A percentile compares a stretch with the other conserved stretches of the same genome.
Evolutionary conservation across 2,797 vertebrate genomes (phyloP).

Genomic region (Gymnocypris eckloni): DNA sequence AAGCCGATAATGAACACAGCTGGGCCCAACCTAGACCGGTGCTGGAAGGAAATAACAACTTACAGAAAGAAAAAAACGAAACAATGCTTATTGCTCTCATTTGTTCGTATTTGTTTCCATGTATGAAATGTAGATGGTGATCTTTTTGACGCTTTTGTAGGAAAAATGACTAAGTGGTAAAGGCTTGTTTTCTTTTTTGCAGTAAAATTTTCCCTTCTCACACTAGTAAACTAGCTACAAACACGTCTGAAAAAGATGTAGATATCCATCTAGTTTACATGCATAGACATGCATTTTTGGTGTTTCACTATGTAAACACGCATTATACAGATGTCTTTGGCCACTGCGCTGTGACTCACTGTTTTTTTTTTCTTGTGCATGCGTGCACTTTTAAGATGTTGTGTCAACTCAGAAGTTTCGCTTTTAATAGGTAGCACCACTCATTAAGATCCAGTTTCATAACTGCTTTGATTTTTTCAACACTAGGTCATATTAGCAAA

Average conservation of each 20-base stretch:
- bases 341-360: background rate
- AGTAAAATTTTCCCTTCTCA: background rate
- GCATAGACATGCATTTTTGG: background rate
- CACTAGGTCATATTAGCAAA: background rate
- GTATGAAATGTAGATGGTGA: conserved; percentile 5
- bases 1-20: conserved; percentile 25
- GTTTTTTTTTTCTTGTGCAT: background rate
- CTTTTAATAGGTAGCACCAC: background rate
- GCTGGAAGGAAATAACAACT: conserved; percentile 11
- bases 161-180: background rate
- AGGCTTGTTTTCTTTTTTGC: background rate
- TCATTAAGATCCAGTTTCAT: background rate
- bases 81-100: background rate
- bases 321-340: background rate
- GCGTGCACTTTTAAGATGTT: background rate
- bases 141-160: conserved; percentile 15
- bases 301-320: background rate
- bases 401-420: background rate
- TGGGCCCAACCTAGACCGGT: background rate
- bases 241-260: background rate
- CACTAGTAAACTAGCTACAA: conserved; percentile 1
- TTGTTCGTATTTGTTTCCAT: conserved; percentile 10
- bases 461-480: background rate
- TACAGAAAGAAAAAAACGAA: background rate
- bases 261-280: background rate